A percentile compares a stretch with the other conserved stretches of the same genome.
These are phyloP conservation scores for Carlito syrichta DNA, from an alignment of 2,113 vertebrate species.

Conservation along the genomic window DNA sequence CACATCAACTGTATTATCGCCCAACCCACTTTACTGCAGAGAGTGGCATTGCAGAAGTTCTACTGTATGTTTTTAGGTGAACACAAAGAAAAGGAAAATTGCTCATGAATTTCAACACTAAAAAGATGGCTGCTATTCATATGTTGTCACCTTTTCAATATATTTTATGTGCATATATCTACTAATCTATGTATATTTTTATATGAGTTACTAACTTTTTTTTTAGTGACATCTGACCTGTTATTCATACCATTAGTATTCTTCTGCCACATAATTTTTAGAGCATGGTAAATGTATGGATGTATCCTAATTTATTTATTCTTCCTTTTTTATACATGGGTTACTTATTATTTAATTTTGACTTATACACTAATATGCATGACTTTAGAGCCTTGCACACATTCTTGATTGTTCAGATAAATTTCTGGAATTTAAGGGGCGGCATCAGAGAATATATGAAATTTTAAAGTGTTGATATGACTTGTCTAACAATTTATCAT, in stretches of 20 bases:
- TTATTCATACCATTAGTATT: neutral
- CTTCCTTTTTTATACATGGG: neutral
- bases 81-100: no score
- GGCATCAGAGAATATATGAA: neutral
- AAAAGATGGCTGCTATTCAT: neutral
- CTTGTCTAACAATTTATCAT: neutral
- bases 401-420: constrained; percentile 1
- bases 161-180: no score
- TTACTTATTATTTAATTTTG: neutral
- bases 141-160: neutral
- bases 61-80: no score
- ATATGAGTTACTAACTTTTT: neutral
- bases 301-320: neutral
- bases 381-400: neutral
- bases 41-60: neutral
- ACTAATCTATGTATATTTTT: no score
- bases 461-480: neutral
- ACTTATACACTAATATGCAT: neutral
- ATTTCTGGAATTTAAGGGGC: neutral
- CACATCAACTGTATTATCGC: neutral
- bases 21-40: neutral
- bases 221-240: neutral
- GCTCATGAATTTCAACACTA: neutral
- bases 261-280: no score
- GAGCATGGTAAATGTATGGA: no score